Conservation (phyloP, 2,797 vertebrate species). For the Pipistrellus pygmaeus region DNA sequence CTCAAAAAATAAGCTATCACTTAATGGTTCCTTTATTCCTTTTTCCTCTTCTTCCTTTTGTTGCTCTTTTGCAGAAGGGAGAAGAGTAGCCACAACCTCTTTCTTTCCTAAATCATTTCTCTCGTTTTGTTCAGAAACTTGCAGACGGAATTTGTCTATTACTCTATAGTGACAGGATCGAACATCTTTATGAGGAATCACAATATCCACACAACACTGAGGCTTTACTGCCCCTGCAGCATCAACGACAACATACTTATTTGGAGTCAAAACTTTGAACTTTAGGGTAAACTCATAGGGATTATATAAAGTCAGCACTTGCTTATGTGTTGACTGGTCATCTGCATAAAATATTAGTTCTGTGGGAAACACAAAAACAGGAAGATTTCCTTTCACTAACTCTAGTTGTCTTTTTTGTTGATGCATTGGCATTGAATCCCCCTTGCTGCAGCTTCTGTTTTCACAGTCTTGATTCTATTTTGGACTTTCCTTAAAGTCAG, state of each 20-base stretch:
- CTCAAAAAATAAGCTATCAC: conserved; percentile 96
- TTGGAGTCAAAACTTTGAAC: conserved; percentile 99
- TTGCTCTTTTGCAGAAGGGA: conserved; percentile 94
- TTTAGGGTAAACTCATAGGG: conserved; percentile 99
- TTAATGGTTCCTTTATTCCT: conserved; percentile 94
- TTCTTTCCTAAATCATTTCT: conserved; percentile 97
- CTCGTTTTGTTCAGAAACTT: conserved; percentile 98
- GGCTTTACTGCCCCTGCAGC: conserved; percentile 98
- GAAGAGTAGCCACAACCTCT: conserved; percentile 96
- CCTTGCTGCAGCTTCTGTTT: conserved; percentile 88
- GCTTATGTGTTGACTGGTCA: conserved; percentile 99
- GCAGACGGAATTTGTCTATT: conserved; percentile 98
- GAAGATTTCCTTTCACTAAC: conserved; percentile 99
- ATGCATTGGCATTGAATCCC: conserved; percentile 97
- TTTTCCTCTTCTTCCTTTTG: conserved; percentile 96
- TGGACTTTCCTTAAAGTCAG: conserved; percentile 86
- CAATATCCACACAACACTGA: conserved; percentile 99
- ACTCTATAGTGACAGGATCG: conserved; percentile 96
- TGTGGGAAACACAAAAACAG: conserved; percentile 99
- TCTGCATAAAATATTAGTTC: conserved; percentile 99
- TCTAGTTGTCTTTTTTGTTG: conserved; percentile 98
- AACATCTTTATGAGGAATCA: conserved; percentile 97
- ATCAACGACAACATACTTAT: conserved; percentile 98
- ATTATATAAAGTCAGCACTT: conserved; percentile 99
- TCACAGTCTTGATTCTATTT: conserved; percentile 88